These are phyloP conservation scores for Abrostola triplasia DNA, from an alignment of 2,888 invertebrate species.

Conservation along the genomic window DNA sequence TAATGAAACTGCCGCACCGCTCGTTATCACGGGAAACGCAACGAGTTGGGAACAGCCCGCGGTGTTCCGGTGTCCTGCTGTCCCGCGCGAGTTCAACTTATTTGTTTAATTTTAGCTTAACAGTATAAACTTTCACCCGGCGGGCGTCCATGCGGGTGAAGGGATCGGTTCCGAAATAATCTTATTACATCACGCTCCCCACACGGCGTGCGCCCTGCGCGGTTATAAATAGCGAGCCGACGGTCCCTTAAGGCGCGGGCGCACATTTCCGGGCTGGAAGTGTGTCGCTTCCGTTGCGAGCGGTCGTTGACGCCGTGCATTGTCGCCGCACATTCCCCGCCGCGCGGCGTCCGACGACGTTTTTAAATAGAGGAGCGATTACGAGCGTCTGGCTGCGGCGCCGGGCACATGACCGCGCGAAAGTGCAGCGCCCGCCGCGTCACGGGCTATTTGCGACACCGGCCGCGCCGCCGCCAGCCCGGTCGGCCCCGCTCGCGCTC, in stretches of 20 bases:
- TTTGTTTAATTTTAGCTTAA: conserved; percentile 35
- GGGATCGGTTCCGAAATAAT: conserved; percentile 72
- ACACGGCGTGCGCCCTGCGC: conserved; percentile 69
- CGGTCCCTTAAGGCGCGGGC: conserved; percentile 86
- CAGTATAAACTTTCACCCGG: conserved; percentile 35
- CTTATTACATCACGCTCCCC: conserved; percentile 77
- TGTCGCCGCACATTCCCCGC: conserved; percentile 85
- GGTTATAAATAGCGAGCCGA: conserved; percentile 80
- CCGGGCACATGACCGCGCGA: conserved; percentile 86
- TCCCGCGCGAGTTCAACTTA: conserved; percentile 24
- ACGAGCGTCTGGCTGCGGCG: conserved; percentile 84
- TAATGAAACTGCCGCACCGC: conserved; percentile 23
- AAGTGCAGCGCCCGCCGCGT: conserved; percentile 87
- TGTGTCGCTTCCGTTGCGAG: conserved; percentile 86
- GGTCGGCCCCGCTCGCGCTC: conserved; percentile 43
- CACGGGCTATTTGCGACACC: conserved; percentile 86
- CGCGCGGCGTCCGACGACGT: conserved; percentile 80
- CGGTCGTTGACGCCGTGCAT: conserved; percentile 86
- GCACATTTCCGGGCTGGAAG: conserved; percentile 88
- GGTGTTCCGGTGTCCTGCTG: conserved; percentile 9
- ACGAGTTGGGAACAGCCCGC: background rate
- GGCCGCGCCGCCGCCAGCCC: conserved; percentile 35
- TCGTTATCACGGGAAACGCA: conserved; percentile 17
- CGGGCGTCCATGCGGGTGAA: conserved; percentile 55
- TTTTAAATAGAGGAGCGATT: conserved; percentile 87